Base-by-base conservation (phyloP, 2,113 vertebrate species). In the Muntiacus muntjak region DNA sequence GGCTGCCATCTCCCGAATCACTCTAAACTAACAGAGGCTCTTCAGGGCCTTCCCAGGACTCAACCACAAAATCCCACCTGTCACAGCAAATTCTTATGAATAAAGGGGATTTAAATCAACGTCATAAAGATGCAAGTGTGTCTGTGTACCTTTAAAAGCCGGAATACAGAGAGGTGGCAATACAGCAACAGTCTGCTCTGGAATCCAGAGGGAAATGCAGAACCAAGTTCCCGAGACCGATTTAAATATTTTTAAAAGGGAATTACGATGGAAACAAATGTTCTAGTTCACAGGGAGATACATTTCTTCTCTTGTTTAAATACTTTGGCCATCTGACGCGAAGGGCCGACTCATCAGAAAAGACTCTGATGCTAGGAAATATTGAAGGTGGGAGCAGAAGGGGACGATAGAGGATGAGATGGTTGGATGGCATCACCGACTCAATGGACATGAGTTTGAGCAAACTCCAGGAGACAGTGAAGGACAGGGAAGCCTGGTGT, bases 271-370 rank as follows among this genome's bases (percentile, higher is more conserved):
- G 97, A 98, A 97, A 87, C 57, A 86, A 95, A 94, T 95, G 64
- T 14, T 79, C 90, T 58, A 79, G 83, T 98, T 93, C 92, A 93
- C 2, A 95, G 64, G 97, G 89, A 96, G 89, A 97, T 67, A 33
- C 81, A 87, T 94, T 97, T 54, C 97, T 95, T 97, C 95, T 96
- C 97, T 95, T 95, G 86, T 91, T 87, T 74, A 82, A 98, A 95
- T 83, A 58, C 96, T 94, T 93, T 91, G 97, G 71, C 71, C 71
- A 26, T 43, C 71, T 76, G 71, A 76, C 6, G 36, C 6, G 40
- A 26, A 43, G 2, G 7, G 71, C 36, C 6, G 0, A 76, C 21
- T 43, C 71, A 25, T 26, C 36, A 43, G 36, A 76, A 43, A 76
- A 76, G 71, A 40, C 71, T 12, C 36, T 14, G 71, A 43, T 6